A percentile compares a stretch with the other conserved stretches of the same genome.
These are phyloP conservation scores for Spialia ferax DNA, from an alignment of 2,888 invertebrate genomes.

Conservation along the genomic window DNA sequence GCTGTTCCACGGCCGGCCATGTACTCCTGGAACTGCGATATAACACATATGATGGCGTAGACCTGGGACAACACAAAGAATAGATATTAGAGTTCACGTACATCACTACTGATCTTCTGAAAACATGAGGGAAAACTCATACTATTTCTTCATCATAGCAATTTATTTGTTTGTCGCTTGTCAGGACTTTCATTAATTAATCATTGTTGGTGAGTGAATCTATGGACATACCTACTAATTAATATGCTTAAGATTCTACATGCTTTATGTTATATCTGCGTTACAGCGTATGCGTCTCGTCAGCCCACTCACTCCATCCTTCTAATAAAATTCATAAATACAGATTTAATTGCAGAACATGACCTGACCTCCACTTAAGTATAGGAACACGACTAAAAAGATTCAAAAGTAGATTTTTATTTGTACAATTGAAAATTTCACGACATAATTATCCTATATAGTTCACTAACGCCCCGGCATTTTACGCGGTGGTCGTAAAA, in stretches of 20 bases:
- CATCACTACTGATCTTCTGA: not conserved
- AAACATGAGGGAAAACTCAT: slow-evolving; percentile 14
- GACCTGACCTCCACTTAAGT: no score
- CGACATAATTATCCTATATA: not conserved
- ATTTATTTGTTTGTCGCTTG: slow-evolving; percentile 9
- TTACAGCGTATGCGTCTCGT: no score
- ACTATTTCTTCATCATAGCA: slow-evolving; percentile 19
- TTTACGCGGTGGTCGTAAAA: not conserved
- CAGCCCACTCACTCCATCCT: no score
- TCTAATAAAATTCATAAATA: no score
- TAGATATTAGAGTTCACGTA: slow-evolving; percentile 2
- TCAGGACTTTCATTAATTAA: slow-evolving; percentile 38
- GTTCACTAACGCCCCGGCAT: not conserved
- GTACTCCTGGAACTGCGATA: slow-evolving; percentile 95
- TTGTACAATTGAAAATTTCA: not conserved
- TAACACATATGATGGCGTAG: slow-evolving; percentile 93
- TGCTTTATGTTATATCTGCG: no score
- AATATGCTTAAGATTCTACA: no score
- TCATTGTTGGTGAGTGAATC: slow-evolving; percentile 14
- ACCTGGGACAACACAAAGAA: slow-evolving; percentile 85
- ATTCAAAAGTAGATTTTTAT: not conserved
- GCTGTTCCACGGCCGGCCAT: slow-evolving; percentile 90
- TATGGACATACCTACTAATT: not conserved
- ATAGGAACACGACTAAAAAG: no score
- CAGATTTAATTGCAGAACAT: no score